Conservation (phyloP, 2,113 vertebrate species). For the Atlantisia rogersi region DNA sequence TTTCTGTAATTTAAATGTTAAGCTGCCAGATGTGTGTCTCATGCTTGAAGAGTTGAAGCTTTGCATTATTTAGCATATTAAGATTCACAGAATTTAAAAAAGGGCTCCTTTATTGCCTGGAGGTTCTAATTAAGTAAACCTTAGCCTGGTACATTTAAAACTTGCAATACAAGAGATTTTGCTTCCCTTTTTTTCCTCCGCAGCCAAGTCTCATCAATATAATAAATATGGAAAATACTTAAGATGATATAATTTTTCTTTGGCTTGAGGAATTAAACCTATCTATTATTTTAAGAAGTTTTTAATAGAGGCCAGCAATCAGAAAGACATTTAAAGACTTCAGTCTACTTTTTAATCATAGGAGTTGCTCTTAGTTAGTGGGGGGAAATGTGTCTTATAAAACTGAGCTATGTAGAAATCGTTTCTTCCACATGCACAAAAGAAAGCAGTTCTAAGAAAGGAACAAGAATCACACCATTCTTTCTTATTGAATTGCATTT, state of each 20-base stretch:
- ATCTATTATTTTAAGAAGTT: conserved; percentile 95
- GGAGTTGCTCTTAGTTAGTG: conserved; percentile 48
- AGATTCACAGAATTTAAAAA: conserved; percentile 99
- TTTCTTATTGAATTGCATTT: conserved; percentile 2
- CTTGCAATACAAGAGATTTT: conserved; percentile 95
- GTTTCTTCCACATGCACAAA: not conserved
- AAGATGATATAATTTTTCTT: conserved; percentile 90
- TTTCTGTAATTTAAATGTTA: conserved; percentile 99
- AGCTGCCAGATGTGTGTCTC: conserved; percentile 99
- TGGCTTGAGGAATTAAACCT: conserved; percentile 94
- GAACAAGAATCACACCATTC: not conserved
- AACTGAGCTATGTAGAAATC: not conserved
- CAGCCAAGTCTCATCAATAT: conserved; percentile 92
- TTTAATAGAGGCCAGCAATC: conserved; percentile 91
- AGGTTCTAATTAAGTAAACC: conserved; percentile 99
- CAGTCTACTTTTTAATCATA: conserved; percentile 79
- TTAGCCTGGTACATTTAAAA: conserved; percentile 99
- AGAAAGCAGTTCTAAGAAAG: conserved; percentile 33
- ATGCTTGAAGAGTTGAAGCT: conserved; percentile 99
- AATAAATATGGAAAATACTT: conserved; percentile 94
- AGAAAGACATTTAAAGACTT: conserved; percentile 85
- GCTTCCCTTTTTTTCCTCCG: conserved; percentile 70
- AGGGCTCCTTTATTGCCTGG: conserved; percentile 96
- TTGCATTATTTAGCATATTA: conserved; percentile 99
- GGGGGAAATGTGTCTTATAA: conserved; percentile 47